A percentile compares a stretch with the other conserved stretches of the same genome.
These are phyloP conservation scores for Callaeas wilsoni DNA, from an alignment of 2,113 vertebrate species.

Conservation along the genomic window DNA sequence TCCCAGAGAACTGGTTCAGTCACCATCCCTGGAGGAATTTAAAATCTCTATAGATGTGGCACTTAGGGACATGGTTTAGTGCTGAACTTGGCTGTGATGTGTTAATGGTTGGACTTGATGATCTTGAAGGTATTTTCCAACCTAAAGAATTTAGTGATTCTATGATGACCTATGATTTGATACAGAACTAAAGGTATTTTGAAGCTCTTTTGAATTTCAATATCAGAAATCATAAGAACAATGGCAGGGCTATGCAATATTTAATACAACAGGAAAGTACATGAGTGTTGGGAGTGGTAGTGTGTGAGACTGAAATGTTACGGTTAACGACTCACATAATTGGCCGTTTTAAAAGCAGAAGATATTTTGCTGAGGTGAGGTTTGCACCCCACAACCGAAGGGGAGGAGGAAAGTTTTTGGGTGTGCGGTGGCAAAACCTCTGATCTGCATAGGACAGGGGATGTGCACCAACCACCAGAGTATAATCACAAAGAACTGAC, in stretches of 20 bases:
- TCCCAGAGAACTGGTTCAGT: neutral
- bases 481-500: neutral
- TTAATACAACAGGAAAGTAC: neutral
- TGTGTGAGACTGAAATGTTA: neutral
- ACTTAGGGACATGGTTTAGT: neutral
- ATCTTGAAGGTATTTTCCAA: neutral
- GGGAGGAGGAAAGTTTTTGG: neutral
- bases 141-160: neutral
- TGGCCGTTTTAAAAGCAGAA: neutral
- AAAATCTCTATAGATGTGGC: neutral
- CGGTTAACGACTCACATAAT: neutral
- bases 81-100: neutral
- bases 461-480: neutral
- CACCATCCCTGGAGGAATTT: neutral
- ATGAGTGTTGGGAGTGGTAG: neutral
- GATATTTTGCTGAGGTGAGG: neutral
- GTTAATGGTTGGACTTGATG: neutral
- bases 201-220: neutral
- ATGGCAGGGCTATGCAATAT: neutral
- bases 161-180: neutral
- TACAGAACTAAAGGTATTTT: neutral
- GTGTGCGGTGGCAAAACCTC: neutral
- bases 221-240: neutral
- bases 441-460: neutral
- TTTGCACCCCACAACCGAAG: rapidly evolving